These are phyloP conservation scores for Datnioides undecimradiatus DNA, from an alignment of 2,113 vertebrate species.

Conservation along the genomic window DNA sequence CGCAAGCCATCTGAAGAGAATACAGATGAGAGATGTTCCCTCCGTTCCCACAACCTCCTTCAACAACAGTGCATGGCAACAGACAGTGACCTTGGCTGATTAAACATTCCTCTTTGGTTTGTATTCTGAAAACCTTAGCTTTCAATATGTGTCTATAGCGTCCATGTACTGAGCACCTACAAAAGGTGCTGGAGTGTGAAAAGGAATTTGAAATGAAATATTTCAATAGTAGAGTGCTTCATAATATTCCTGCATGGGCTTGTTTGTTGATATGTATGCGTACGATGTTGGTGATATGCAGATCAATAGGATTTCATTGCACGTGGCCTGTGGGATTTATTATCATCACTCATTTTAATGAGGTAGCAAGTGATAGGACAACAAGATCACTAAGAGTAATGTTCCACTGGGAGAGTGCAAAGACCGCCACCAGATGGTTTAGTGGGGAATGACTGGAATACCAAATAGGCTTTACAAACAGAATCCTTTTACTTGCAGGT, in stretches of 20 bases:
- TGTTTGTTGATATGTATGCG: constrained; percentile 59
- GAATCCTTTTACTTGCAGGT: constrained; percentile 49
- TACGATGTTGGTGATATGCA: constrained; percentile 24
- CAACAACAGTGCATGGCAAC: constrained; percentile 64
- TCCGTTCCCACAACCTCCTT: constrained; percentile 61
- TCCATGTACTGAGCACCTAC: constrained; percentile 40
- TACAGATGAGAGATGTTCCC: constrained; percentile 78
- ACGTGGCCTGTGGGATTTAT: constrained; percentile 73
- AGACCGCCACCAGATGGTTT: constrained; percentile 79
- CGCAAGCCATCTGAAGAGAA: constrained; percentile 78
- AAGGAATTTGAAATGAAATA: constrained; percentile 64
- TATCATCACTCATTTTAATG: constrained; percentile 81
- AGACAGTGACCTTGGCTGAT: constrained; percentile 78
- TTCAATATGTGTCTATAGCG: constrained; percentile 37
- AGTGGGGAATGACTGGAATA: constrained; percentile 70
- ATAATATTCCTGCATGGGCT: constrained; percentile 2
- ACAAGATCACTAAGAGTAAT: constrained; percentile 73
- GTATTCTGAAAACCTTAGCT: constrained; percentile 48
- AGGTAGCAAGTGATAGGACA: constrained; percentile 77
- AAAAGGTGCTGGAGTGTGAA: constrained; percentile 62
- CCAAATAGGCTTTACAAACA: constrained; percentile 68
- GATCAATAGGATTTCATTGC: constrained; percentile 78
- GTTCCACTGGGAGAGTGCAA: constrained; percentile 64
- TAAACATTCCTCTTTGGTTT: constrained; percentile 69
- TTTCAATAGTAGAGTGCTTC: constrained; percentile 47